A percentile compares a stretch with the other conserved stretches of the same genome.
Evolutionary conservation across 1,140 invertebrate genomes (phyloP).

Genomic region (Hylyphantes graminicola): DNA sequence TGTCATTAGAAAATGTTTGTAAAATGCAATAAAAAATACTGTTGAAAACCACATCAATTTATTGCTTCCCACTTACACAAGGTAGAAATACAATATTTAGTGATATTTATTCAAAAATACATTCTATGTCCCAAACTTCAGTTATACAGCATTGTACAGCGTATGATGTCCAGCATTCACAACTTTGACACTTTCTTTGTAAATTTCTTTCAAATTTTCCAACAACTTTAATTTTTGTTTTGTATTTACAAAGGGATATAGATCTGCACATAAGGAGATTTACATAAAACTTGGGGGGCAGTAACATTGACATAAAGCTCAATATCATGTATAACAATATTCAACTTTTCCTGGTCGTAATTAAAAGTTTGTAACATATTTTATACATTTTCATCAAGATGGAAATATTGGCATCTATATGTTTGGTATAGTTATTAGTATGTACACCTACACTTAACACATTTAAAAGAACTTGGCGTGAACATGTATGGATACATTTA

Average conservation of each 20-base stretch:
- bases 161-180: conserved; percentile 21
- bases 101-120: conserved; percentile 52
- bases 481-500: too few species aligned
- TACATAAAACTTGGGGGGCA: conserved; percentile 27
- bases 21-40: neutral
- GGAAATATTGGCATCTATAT: neutral
- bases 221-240: conserved; percentile 19
- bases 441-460: neutral
- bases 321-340: conserved; percentile 48
- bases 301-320: conserved; percentile 49
- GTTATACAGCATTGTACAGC: conserved; percentile 30
- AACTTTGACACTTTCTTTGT: conserved; percentile 39
- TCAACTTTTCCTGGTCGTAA: conserved; percentile 5
- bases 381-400: conserved; percentile 1
- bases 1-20: too few species aligned
- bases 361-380: conserved; percentile 15
- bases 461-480: neutral
- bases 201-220: conserved; percentile 14
- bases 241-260: conserved; percentile 36
- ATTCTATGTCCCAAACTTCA: conserved; percentile 18
- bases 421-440: neutral
- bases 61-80: conserved; percentile 36
- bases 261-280: conserved; percentile 13
- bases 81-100: conserved; percentile 27
- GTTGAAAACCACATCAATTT: conserved; percentile 46